Base-by-base conservation (phyloP, 2,888 invertebrate genomes). In the Blastobasis lacticolella region DNA sequence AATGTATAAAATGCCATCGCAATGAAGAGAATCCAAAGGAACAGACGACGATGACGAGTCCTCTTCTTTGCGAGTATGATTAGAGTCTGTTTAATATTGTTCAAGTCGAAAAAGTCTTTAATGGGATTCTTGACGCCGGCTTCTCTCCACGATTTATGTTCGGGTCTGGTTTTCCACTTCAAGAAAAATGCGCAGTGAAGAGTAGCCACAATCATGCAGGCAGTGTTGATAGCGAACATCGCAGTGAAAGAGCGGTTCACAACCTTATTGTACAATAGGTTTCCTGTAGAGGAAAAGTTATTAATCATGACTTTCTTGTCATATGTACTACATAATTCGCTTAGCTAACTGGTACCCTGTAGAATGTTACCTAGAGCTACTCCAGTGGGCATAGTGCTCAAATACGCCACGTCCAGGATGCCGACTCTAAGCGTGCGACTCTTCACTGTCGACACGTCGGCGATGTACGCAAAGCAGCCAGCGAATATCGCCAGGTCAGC, bases 301-400 rank as follows among this genome's bases (percentile, higher is more conserved):
- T 23, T 23, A n/a, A n/a, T n/a, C n/a, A 23, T 23, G 23, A 3
- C 23, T 23, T 2, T 23, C 23, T 23, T 23, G 23, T 23, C 23
- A 23, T 23, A 23, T 23, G 23, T 23, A 23, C 23, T 23, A 23
- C 2, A 23, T 23, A 23, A 23, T 23, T 23, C 23, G 23, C 23
- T 23, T 23, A 23, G 23, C 3, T 23, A 23, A 2, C 2, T 23
- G 23, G 1, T 3, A 23, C 23, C 23, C 23, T 23, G 23, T 2
- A 23, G 3, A 23, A 1, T 3, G 23, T 23, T 88, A 89, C 94
- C 95, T 55, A 94, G 68, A 37, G 94, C 93, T 5, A 95, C 91
- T 45, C 97, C 97, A 0, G 92, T 89, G 0, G 96, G 96, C 91
- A 95, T 94, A 0, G 97, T 94, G 52, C 93, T 91, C 60, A 97